A percentile compares a stretch with the other conserved stretches of the same genome.
phyloP scores from a whole-genome alignment of 2,888 invertebrate genomes.

The Nephrotoma guestfalica region DNA sequence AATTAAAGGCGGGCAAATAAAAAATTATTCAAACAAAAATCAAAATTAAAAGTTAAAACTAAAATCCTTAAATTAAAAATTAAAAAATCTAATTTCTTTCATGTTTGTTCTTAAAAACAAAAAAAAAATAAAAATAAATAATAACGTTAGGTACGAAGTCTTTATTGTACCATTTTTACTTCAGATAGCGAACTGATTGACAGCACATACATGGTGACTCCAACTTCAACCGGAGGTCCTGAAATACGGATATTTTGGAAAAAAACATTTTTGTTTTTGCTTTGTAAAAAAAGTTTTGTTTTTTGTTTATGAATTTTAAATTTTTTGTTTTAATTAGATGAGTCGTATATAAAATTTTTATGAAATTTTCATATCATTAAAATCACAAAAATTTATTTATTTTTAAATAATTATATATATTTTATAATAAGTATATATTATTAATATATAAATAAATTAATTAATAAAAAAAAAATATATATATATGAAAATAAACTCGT shows the following conservation, averaged over 20 bases:
- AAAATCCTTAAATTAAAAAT: slow-evolving; percentile 10
- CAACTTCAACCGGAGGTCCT: slow-evolving; percentile 95
- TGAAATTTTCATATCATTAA: background rate
- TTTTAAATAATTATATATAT: background rate
- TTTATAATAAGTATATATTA: background rate
- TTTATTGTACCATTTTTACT: slow-evolving; percentile 83
- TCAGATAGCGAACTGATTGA: slow-evolving; percentile 97
- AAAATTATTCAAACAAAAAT: background rate
- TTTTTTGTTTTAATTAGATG: slow-evolving; percentile 3
- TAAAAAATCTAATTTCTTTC: background rate
- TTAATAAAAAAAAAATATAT: background rate
- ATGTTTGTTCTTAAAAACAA: slow-evolving; percentile 5
- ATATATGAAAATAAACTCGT: background rate
- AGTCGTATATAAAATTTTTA: background rate
- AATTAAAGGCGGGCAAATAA: background rate
- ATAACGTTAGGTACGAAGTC: slow-evolving; percentile 20
- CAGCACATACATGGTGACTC: slow-evolving; percentile 96
- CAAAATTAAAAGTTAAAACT: slow-evolving; percentile 11
- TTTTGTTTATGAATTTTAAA: slow-evolving; percentile 9
- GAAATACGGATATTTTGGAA: slow-evolving; percentile 37
- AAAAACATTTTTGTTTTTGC: slow-evolving; percentile 7
- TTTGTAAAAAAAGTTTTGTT: background rate
- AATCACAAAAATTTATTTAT: background rate
- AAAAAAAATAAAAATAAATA: slow-evolving; percentile 12
- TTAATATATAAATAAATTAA: background rate